Conservation (phyloP, 2,888 invertebrate species). For the Parnassius mnemosyne region DNA sequence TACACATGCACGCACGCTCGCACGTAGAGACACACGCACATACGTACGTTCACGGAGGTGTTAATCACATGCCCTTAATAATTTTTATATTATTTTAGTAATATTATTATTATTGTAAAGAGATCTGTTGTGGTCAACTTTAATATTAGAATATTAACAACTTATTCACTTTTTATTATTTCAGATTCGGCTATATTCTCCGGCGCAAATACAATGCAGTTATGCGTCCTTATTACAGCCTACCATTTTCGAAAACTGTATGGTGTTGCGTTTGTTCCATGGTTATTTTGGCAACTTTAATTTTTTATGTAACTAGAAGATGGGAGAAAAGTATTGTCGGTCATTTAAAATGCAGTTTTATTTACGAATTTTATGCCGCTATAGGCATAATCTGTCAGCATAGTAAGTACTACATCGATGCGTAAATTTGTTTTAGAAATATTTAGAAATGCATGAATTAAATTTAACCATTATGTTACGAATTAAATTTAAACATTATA, state of each 20-base stretch:
- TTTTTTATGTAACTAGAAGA: conserved; percentile 51
- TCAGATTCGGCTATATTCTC: conserved; percentile 61
- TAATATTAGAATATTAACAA: too few relatives aligned
- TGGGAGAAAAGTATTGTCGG: conserved; percentile 50
- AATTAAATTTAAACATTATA: too few relatives aligned
- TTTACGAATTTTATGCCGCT: conserved; percentile 51
- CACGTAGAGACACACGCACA: fast-evolving
- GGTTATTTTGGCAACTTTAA: conserved; percentile 42
- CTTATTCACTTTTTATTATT: conserved; percentile 16
- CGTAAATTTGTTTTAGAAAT: too few relatives aligned
- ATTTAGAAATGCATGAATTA: too few relatives aligned
- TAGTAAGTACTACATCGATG: conserved; percentile 46
- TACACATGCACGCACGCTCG: too few relatives aligned
- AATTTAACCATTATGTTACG: too few relatives aligned
- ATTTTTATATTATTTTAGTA: too few relatives aligned
- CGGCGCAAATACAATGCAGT: conserved; percentile 35
- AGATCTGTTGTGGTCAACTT: too few relatives aligned
- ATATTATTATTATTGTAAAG: too few relatives aligned
- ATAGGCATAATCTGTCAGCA: conserved; percentile 64
- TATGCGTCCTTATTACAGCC: conserved; percentile 48
- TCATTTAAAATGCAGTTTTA: conserved; percentile 43
- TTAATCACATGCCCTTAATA: too few relatives aligned
- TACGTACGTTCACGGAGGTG: fast-evolving
- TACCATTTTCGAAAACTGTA: conserved; percentile 50
- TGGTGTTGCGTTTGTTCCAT: conserved; percentile 53